A percentile compares a stretch with the other conserved stretches of the same genome.
phyloP scores from a whole-genome alignment of 2,797 vertebrate species.

The Remorina albescens region DNA sequence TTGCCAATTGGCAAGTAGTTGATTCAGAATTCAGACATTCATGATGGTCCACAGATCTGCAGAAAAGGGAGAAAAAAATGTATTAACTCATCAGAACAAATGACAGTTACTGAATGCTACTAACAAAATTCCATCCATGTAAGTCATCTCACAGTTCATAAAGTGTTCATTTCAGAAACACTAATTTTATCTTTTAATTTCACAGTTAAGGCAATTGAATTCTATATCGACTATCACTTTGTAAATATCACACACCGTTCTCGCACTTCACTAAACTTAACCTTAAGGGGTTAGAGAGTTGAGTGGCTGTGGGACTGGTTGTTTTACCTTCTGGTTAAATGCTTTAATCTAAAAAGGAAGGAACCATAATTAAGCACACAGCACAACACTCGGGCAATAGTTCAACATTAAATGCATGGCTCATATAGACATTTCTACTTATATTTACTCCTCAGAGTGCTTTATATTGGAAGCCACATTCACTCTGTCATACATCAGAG shows the following conservation, averaged over 20 bases:
- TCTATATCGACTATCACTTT: not conserved
- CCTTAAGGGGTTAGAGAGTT: not conserved
- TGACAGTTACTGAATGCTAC: not conserved
- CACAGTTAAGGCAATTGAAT: not conserved
- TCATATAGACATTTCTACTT: no score
- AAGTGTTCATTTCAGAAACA: not conserved
- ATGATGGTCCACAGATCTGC: not conserved
- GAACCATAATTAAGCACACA: not conserved
- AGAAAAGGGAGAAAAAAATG: not conserved
- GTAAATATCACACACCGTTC: not conserved
- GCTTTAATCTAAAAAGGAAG: slow-evolving; percentile 63
- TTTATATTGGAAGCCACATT: no score
- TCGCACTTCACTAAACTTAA: slow-evolving; percentile 44
- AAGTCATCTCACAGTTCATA: not conserved
- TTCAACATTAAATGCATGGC: not conserved
- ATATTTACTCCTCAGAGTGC: no score
- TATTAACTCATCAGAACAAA: not conserved
- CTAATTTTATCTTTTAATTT: not conserved
- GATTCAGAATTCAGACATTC: not conserved
- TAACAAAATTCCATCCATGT: not conserved
- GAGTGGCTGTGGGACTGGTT: slow-evolving; percentile 9
- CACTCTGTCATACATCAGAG: no score
- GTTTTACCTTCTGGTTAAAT: slow-evolving; percentile 70
- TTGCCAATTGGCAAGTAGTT: not conserved
- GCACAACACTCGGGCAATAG: no score